Evolutionary conservation across 2,888 invertebrate species (phyloP).

Genomic region (Brachyopa scutellaris): DNA sequence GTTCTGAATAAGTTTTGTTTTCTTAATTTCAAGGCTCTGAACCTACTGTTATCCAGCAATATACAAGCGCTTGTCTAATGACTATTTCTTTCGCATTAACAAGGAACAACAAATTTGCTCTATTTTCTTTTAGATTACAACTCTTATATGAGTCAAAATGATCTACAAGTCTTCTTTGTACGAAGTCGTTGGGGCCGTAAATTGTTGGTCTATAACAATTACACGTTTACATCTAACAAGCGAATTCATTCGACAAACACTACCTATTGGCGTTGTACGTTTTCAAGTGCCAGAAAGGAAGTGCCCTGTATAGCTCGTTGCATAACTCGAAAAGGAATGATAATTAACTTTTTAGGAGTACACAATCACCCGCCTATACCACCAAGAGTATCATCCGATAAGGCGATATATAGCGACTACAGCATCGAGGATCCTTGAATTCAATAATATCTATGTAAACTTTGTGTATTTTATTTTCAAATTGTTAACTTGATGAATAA

Average conservation of each 20-base stretch:
- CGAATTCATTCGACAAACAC: constrained; percentile 73
- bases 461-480: background rate
- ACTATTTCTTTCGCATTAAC: constrained; percentile 4
- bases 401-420: constrained; percentile 64
- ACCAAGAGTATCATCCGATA: constrained; percentile 42
- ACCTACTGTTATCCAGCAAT: background rate
- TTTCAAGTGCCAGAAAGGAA: constrained; percentile 70
- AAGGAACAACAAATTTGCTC: constrained; percentile 6
- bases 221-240: constrained; percentile 74
- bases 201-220: constrained; percentile 72
- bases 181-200: constrained; percentile 75
- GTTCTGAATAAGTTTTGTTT: too few relatives aligned
- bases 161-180: constrained; percentile 68
- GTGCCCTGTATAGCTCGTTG: constrained; percentile 73
- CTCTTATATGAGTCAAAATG: constrained; percentile 26
- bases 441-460: background rate
- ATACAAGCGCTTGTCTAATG: constrained; percentile 3
- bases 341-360: constrained; percentile 72
- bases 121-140: constrained; percentile 40
- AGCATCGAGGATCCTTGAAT: constrained; percentile 73
- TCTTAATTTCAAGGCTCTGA: background rate
- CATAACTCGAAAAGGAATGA: constrained; percentile 72
- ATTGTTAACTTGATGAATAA: constrained; percentile 1
- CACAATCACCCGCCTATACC: constrained; percentile 74
- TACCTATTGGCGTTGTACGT: constrained; percentile 75